Conservation (phyloP, 2,888 invertebrate genomes). For the Stegophylla sp. region DNA sequence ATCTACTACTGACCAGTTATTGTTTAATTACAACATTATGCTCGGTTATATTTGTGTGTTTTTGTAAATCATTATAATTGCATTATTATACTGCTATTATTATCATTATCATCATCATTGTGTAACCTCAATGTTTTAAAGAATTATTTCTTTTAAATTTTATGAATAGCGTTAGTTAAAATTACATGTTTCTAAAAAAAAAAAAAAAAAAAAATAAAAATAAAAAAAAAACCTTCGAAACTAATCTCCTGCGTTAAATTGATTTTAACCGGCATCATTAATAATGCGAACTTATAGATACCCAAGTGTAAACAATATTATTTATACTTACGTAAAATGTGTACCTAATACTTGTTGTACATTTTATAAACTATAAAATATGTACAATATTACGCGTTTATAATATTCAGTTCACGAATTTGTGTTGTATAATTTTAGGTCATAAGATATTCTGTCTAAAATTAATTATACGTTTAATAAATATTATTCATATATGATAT, state of each 20-base stretch:
- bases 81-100: conserved; percentile 11
- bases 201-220: no score
- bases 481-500: no score
- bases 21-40: conserved; percentile 28
- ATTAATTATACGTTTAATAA: no score
- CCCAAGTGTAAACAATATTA: no score
- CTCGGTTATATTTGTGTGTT: background rate
- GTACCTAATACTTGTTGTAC: no score
- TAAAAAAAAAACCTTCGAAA: no score
- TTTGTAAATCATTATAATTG: background rate
- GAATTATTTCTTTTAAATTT: conserved; percentile 1
- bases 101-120: background rate
- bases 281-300: background rate
- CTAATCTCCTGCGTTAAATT: background rate
- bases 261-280: background rate
- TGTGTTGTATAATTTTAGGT: no score
- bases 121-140: background rate
- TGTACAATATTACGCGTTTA: no score
- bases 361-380: no score
- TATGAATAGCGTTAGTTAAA: conserved; percentile 5
- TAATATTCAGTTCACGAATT: no score
- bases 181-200: background rate
- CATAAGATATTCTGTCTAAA: no score
- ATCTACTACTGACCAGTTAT: conserved; percentile 14
- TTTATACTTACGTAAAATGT: no score